These are phyloP conservation scores for Prosopocoilus inquinatus DNA, from an alignment of 2,888 invertebrate genomes.

Conservation along the genomic window DNA sequence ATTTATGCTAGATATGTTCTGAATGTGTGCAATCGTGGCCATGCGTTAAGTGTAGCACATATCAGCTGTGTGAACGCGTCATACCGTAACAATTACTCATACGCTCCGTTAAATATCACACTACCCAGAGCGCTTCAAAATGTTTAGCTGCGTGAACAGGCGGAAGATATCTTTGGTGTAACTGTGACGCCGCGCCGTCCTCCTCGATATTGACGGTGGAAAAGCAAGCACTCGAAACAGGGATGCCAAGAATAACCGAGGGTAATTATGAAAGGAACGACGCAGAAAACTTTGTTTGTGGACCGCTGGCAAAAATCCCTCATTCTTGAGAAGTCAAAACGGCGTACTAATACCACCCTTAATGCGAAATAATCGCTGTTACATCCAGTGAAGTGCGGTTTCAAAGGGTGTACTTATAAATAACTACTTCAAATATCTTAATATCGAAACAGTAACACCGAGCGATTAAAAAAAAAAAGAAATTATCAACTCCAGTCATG, in stretches of 20 bases:
- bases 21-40: conserved; percentile 44
- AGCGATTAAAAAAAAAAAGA: too few species aligned
- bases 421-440: too few species aligned
- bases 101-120: conserved; percentile 34
- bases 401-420: too few species aligned
- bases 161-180: conserved; percentile 17
- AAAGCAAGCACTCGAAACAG: too few species aligned
- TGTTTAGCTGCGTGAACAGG: conserved; percentile 12
- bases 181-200: background rate
- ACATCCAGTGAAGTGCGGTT: too few species aligned
- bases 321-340: conserved; percentile 36
- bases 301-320: conserved; percentile 22
- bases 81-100: conserved; percentile 41
- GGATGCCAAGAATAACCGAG: too few species aligned
- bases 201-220: too few species aligned
- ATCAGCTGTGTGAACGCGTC: conserved; percentile 38
- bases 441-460: too few species aligned
- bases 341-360: conserved; percentile 35
- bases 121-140: conserved; percentile 24
- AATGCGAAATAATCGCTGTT: conserved; percentile 30
- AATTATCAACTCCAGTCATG: too few species aligned
- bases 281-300: background rate
- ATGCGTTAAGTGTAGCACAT: conserved; percentile 42
- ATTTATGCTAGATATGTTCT: conserved; percentile 48
- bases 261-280: too few species aligned